Base-by-base conservation (phyloP, 2,888 invertebrate species). In the Drosophila limbata region DNA sequence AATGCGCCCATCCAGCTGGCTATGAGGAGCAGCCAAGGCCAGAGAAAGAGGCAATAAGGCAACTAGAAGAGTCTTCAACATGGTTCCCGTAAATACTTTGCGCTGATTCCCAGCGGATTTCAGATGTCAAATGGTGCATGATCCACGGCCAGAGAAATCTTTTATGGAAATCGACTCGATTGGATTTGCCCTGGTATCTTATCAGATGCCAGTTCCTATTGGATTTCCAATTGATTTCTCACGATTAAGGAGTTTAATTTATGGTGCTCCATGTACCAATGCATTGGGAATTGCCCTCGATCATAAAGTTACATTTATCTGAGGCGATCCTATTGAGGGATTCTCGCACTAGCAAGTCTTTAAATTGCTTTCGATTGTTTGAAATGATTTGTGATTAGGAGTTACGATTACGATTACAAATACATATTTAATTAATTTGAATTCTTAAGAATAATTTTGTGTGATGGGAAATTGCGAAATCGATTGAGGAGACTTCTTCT, bases 301-400 rank as follows among this genome's bases (percentile, higher is more conserved):
- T n/a, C 21, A n/a, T 19, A 33, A 44, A 44, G 10, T 55, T 44
- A n/a, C n/a, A 44, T 42, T 55, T 19, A 44, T 19, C 42, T 31
- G 13, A 6, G 17, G 11, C 25, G 10, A 39, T 10, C 11, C 25
- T 25, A 15, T 25, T 28, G 13, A 10, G 42, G 53, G 42, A 42
- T 17, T 55, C 53, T 40, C 53, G 42, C 40, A 31, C n/a, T 39
- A 11, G 39, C 17, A 15, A 5, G 19, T 28, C 8, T 33, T 55
- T n/a, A 55, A 55, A 13, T 31, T 11, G 3, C 11, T 10, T 28
- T 11, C 28, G 17, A 31, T 28, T 31, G 15, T 1, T 4, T 10
- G 17, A 48, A 28, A 28, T 50, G 59, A 50, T 50, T 59, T 50
- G 28, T 31, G 59, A 59, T 48, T 52, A 37, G 3, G 5, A 45